Evolutionary conservation across 1,140 invertebrate species (phyloP).

Genomic region (Neocloeon triangulifer): DNA sequence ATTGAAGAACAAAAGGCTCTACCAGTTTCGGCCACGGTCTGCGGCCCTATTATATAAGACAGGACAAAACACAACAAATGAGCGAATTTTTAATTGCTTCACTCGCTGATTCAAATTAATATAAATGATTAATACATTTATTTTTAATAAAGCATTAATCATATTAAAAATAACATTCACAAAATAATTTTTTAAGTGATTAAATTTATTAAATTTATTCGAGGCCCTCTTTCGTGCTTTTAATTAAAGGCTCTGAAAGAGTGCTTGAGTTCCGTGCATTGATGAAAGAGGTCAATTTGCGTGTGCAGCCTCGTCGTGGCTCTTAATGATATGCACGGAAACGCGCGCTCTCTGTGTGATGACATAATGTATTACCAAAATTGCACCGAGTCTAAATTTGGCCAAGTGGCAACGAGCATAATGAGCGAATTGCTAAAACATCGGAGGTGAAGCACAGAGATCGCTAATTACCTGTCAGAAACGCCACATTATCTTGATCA

Average conservation of each 20-base stretch:
- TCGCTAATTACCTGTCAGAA: conserved; percentile 47
- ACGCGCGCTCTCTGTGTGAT: conserved; percentile 16
- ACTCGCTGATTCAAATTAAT: no score
- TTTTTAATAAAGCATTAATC: no score
- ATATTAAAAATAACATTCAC: conserved; percentile 15
- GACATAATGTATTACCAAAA: conserved; percentile 12
- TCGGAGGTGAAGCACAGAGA: neutral
- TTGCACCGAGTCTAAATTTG: conserved; percentile 12
- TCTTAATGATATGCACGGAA: conserved; percentile 17
- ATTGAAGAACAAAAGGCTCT: no score
- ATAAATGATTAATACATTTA: no score
- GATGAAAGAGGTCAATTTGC: conserved; percentile 9
- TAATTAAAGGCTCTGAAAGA: no score
- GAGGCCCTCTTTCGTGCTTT: neutral
- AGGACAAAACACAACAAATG: no score
- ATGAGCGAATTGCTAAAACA: conserved; percentile 1
- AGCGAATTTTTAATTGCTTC: no score
- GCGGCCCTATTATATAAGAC: no score
- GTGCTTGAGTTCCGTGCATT: conserved; percentile 16
- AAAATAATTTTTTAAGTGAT: conserved; percentile 11
- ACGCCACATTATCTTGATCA: conserved; percentile 80
- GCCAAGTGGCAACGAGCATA: conserved; percentile 1
- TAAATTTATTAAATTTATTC: neutral
- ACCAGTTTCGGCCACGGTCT: no score
- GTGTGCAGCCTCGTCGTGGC: conserved; percentile 11